Base-by-base conservation (phyloP, 2,888 invertebrate species). In the Pecten maximus region DNA sequence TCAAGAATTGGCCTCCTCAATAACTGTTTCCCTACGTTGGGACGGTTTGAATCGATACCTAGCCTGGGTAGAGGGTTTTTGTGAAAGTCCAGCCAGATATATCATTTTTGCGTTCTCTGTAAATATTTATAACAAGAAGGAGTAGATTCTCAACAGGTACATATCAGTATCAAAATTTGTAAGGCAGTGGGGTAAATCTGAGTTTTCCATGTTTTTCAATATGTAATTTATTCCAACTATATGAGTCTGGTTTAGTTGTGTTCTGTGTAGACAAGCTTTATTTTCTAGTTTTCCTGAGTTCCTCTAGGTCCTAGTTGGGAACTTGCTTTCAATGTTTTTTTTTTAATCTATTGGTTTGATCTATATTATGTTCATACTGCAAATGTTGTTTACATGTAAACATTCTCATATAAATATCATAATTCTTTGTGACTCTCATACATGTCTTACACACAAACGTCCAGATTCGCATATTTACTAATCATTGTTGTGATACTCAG, bases 311-410 rank as follows among this genome's bases (percentile, higher is more conserved):
- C 74, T 74, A 35, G 35, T 74, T 74, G 74, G 74, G 74, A 74
- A 74, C 74, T 74, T 74, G 74, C 74, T 74, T 74, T 74, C 74
- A 74, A 74, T 74, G 74, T 74, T 35, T 74, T 74, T 74, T 74
- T 88, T 88, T 88, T 88, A 88, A 40, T 88, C 40, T 88, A 74
- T 54, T 74, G 28, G 40, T 54, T 88, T 88, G 44, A 87, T 87
- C 54, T 39, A 50, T 23, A 40, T 48, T 40, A 50, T 50, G 50
- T 88, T 50, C 19, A 40, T 44, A 44, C 40, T 48, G 48, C 40
- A 40, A 54, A 40, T 88, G 28, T 16, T 88, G 50, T 88, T 48
- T 54, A 48, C 39, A 39, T 88, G 88, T 88, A 23, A 40, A 88
- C 74, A 19, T 60, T 88, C 60, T 54, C 40, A 35, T 23, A 74